Evolutionary conservation across 1,140 invertebrate genomes (phyloP), one percentile per base, ranked within the genome.

Genomic region (Penaeus indicus): DNA sequence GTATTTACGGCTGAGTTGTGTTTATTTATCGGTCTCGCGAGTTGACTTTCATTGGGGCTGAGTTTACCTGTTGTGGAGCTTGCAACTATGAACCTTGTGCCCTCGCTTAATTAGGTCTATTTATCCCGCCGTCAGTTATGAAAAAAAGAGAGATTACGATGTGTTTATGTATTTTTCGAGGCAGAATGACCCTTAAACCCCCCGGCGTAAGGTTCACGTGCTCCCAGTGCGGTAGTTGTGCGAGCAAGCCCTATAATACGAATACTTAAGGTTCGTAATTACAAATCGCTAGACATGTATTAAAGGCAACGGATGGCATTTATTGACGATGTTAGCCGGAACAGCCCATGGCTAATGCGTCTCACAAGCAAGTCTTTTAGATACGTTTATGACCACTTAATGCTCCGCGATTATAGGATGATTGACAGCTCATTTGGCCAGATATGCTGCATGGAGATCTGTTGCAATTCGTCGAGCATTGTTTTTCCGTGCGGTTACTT

Each of bases 1-100:
- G 67, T 86, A 86, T 86, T 86, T 86, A 86, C 84, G 75, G 61
- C 75, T n/a, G 72, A 27, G 69, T 86, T 86, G 72, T 86, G 84
- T 78, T 79, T 86, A 86, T 86, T 86, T 86, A 86, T 78, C 75
- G 84, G 69, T 79, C 67, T 62, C 84, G 42, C 62, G 84, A 60
- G 60, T 38, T 77, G 84, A 85, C 84, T 85, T 75, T 77, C 84
- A 85, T 77, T 75, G 84, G 62, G 47, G 67, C 69, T 67, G 75
- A 47, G 54, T 75, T 75, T 77, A 85, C 62, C 61, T 75, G 67
- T 75, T 38, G 69, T 67, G 32, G 54, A 22, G n/a, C 67, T n/a
- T 19, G 47, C 67, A 13, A 75, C 75, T 85, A 61, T 85, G 42
- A 32, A 25, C 47, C 84, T 38, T 85, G 75, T 61, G 84, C 22